These are phyloP conservation scores for Drosophila parvula DNA, from an alignment of 1,140 invertebrate genomes.

Conservation along the genomic window DNA sequence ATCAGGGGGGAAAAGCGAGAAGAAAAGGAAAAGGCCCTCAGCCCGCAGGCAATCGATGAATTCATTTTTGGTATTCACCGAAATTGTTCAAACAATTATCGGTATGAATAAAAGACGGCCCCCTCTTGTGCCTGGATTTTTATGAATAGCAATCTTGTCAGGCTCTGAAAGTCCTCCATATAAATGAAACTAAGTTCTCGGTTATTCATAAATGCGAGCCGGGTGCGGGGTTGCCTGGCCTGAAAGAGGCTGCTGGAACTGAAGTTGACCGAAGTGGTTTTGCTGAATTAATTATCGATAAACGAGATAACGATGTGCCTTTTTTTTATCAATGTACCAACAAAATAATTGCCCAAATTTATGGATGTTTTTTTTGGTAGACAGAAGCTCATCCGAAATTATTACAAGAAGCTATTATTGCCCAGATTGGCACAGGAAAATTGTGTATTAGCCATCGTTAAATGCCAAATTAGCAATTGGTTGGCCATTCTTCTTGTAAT, in stretches of 20 bases:
- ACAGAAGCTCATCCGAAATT: conserved; percentile 2
- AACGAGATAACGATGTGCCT: conserved; percentile 36
- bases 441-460: not conserved
- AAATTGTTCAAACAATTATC: conserved; percentile 56
- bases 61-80: conserved; percentile 49
- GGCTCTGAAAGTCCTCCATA: conserved; percentile 9
- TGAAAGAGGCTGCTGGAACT: conserved; percentile 19
- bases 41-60: conserved; percentile 44
- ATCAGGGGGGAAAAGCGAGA: conserved; percentile 13
- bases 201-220: conserved; percentile 25
- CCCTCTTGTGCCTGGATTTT: conserved; percentile 3
- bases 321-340: not conserved
- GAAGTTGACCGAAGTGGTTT: conserved; percentile 27
- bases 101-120: conserved; percentile 45
- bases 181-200: conserved; percentile 24
- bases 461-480: conserved; percentile 1
- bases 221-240: not conserved
- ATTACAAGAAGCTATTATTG: conserved; percentile 9
- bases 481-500: not conserved
- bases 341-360: conserved; percentile 14
- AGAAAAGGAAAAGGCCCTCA: conserved; percentile 24
- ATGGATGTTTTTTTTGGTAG: conserved; percentile 26
- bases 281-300: conserved; percentile 44
- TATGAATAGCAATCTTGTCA: conserved; percentile 35
- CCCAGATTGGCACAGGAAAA: not conserved